Evolutionary conservation across 2,797 vertebrate species (phyloP).

Genomic region (Parauchenoglanis punctatus): DNA sequence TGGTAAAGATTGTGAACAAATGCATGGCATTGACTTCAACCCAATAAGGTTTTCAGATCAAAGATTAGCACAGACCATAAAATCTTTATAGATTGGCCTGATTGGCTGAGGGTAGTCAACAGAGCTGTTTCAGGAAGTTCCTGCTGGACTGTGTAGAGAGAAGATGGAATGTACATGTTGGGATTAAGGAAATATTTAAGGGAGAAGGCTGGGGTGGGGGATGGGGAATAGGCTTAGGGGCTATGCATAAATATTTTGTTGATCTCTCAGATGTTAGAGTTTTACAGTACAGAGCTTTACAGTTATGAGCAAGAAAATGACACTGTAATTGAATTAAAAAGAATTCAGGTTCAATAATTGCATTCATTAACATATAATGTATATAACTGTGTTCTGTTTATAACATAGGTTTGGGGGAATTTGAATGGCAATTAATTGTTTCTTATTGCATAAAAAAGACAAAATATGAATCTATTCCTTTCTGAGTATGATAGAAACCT

Average conservation of each 20-base stretch:
- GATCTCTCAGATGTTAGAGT: slow-evolving; percentile 15
- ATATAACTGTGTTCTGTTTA: slow-evolving; percentile 47
- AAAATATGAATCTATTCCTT: neutral
- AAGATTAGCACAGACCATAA: slow-evolving; percentile 54
- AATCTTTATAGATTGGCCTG: slow-evolving; percentile 39
- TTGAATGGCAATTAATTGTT: slow-evolving; percentile 29
- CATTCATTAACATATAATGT: slow-evolving; percentile 39
- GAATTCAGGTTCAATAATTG: slow-evolving; percentile 50
- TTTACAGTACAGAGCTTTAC: slow-evolving; percentile 46
- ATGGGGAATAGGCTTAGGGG: neutral
- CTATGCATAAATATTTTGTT: neutral
- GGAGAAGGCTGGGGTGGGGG: neutral
- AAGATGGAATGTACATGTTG: neutral
- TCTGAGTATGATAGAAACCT: slow-evolving; percentile 39
- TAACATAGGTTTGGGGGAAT: slow-evolving; percentile 32
- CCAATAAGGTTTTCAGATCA: slow-evolving; percentile 39
- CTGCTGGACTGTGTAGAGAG: slow-evolving; percentile 6
- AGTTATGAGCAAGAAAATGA: slow-evolving; percentile 25
- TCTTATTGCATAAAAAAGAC: slow-evolving; percentile 17
- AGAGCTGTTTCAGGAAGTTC: slow-evolving; percentile 13
- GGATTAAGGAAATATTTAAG: neutral
- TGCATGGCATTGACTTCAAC: slow-evolving; percentile 45
- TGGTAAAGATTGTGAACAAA: slow-evolving; percentile 56
- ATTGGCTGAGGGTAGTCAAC: slow-evolving; percentile 20
- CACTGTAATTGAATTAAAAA: slow-evolving; percentile 50